These are phyloP conservation scores for Orycteropus afer DNA, from an alignment of 2,113 vertebrate species.

Conservation along the genomic window DNA sequence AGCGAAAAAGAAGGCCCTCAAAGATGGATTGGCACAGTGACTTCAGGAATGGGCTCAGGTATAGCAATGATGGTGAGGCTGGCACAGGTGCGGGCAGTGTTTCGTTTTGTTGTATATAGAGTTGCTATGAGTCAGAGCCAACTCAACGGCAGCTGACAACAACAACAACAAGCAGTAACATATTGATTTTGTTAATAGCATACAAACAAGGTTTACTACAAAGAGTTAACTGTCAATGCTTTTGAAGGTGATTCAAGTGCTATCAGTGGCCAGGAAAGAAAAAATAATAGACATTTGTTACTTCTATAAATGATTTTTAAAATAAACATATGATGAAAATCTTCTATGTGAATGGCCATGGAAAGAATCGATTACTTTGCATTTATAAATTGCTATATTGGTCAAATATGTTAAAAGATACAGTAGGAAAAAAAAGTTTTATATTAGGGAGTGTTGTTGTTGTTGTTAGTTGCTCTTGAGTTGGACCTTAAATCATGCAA, in stretches of 20 bases:
- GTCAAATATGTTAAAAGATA: constrained; percentile 6
- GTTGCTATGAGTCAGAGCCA: no score
- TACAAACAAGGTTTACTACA: background rate
- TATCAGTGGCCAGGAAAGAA: background rate
- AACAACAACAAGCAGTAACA: no score
- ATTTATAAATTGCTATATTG: background rate
- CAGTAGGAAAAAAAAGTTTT: background rate
- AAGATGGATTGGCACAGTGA: no score
- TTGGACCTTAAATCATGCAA: no score
- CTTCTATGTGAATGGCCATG: background rate
- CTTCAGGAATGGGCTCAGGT: no score
- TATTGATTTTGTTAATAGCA: constrained; percentile 35
- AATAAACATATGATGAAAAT: background rate
- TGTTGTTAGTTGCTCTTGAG: no score
- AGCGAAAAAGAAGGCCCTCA: no score
- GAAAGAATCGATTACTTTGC: background rate
- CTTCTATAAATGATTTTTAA: background rate
- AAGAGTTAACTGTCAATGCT: background rate
- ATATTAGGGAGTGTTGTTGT: background rate
- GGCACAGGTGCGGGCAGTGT: no score
- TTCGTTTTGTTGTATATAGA: no score
- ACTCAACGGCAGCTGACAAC: no score
- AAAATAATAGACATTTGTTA: background rate
- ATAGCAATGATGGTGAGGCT: no score
- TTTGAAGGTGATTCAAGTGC: background rate